phyloP scores from a whole-genome alignment of 2,888 invertebrate species.

The Watsonalla binaria region DNA sequence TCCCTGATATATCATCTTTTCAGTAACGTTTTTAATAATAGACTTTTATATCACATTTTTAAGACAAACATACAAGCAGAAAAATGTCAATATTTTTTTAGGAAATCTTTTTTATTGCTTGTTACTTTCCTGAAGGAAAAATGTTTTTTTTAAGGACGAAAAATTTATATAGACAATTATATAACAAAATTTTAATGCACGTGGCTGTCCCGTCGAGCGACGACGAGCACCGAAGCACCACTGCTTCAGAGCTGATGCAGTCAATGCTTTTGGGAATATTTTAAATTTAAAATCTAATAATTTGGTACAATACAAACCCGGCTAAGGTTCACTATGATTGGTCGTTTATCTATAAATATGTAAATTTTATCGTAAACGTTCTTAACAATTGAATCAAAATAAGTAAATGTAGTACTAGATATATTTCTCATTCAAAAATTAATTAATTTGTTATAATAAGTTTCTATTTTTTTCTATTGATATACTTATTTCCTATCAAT shows the following conservation, averaged over 20 bases:
- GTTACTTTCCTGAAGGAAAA: too few species aligned
- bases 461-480: not conserved
- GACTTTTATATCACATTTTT: too few species aligned
- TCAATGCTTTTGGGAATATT: constrained; percentile 6
- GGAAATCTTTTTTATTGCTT: too few species aligned
- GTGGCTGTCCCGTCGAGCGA: too few species aligned
- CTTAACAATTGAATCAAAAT: not conserved
- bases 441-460: not conserved
- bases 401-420: not conserved
- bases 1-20: too few species aligned
- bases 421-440: not conserved
- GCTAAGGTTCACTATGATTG: not conserved
- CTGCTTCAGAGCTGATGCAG: not conserved
- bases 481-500: not conserved
- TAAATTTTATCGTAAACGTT: not conserved
- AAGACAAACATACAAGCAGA: too few species aligned
- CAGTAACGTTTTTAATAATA: too few species aligned
- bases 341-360: not conserved
- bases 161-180: too few species aligned
- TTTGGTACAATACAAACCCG: constrained; percentile 2
- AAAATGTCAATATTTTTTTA: too few species aligned
- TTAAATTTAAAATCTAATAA: constrained; percentile 8
- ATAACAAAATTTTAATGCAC: too few species aligned
- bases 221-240: too few species aligned
- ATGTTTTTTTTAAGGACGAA: too few species aligned